Conservation (phyloP, 2,113 vertebrate species). For the Rousettus leschenaultii region DNA sequence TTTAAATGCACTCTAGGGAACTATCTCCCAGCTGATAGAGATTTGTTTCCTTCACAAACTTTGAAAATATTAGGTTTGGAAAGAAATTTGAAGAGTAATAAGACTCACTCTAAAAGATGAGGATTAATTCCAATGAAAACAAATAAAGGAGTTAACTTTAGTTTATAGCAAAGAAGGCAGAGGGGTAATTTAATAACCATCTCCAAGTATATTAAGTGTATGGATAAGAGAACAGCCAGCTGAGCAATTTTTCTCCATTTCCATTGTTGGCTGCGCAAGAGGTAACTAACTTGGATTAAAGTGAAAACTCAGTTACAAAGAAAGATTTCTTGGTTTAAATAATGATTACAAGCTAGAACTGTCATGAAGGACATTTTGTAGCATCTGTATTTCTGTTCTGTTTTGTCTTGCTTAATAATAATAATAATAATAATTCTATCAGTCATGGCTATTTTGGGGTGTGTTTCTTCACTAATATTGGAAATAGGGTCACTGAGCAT, state of each 20-base stretch:
- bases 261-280: background rate
- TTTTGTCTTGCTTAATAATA: background rate
- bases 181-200: background rate
- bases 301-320: constrained; percentile 13
- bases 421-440: background rate
- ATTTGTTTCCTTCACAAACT: background rate
- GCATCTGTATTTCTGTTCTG: background rate
- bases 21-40: background rate
- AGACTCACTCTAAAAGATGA: background rate
- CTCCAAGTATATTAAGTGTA: background rate
- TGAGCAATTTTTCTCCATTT: constrained; percentile 13
- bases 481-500: constrained; percentile 10
- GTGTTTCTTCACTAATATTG: background rate
- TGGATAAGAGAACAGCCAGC: background rate
- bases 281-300: constrained; percentile 11
- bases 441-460: background rate
- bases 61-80: background rate
- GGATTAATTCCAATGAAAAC: background rate
- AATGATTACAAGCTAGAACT: background rate
- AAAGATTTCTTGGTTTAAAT: constrained; percentile 11
- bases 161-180: background rate
- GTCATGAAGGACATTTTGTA: background rate
- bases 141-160: background rate
- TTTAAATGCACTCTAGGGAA: background rate
- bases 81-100: background rate